Base-by-base conservation (phyloP, 2,888 invertebrate genomes). In the Strigamia crassipes region DNA sequence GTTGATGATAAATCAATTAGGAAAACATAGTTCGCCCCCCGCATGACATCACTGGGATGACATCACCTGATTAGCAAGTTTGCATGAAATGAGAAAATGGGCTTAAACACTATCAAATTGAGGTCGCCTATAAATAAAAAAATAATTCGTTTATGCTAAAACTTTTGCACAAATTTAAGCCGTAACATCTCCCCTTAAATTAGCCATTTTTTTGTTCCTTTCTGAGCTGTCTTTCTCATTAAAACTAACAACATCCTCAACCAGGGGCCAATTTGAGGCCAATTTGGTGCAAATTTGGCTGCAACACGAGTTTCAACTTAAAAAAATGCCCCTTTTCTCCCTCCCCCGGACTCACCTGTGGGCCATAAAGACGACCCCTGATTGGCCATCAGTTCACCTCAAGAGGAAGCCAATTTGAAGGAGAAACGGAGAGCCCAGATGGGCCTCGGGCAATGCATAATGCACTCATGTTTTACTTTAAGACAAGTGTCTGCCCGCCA, bases 221-320 rank as follows among this genome's bases (percentile, higher is more conserved):
- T 73, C 73, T 73, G 31, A 73, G 31, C 73, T 73, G 73, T 73
- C 73, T 73, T 73, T 73, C 73, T 73, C 73, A 73, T 73, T 73
- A 73, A 73, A 73, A 73, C 73, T 73, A 73, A 73, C 73, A 73
- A 73, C 73, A 73, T 73, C 73, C 73, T 31, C 73, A 73, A 73
- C 73, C 73, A 73, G 73, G 73, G 73, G 73, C 73, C 73, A 73
- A 73, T 73, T 73, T 73, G 73, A 73, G 73, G 73, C 73, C 73
- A 73, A 73, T 73, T 73, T 73, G 73, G 73, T 73, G 73, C 73
- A 73, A 73, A 73, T 73, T 73, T 73, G 73, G 73, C 73, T 73
- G 73, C 73, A 73, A 73, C 73, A 73, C 73, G 73, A 73, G 73
- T 73, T 73, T 73, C 73, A 73, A 73, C 73, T 73, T 73, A 73